A percentile compares a stretch with the other conserved stretches of the same genome.
Conservation (phyloP, 2,797 vertebrate genomes). For the Squalus acanthias region DNA sequence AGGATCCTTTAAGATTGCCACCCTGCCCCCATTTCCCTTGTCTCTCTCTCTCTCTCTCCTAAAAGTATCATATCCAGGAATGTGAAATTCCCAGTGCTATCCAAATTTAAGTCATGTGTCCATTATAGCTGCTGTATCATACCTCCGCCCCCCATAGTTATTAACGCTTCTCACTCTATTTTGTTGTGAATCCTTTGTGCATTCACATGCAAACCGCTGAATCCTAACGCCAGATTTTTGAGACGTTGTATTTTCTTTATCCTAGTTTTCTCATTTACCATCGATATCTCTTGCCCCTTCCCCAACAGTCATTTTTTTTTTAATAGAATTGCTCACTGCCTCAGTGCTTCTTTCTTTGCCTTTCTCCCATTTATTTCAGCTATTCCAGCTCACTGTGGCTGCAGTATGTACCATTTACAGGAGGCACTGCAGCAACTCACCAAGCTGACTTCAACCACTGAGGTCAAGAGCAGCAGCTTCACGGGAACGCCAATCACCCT, state of each 20-base stretch:
- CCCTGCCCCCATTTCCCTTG: neutral
- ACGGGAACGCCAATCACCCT: neutral
- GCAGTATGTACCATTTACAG: neutral
- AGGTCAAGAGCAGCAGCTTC: neutral
- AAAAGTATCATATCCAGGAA: neutral
- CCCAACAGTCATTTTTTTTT: neutral
- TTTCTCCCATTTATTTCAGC: neutral
- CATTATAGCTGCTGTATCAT: neutral
- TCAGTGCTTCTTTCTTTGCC: neutral
- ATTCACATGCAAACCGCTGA: neutral
- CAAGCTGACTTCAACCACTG: neutral
- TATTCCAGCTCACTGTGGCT: neutral
- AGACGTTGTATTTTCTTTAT: neutral
- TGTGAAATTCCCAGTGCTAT: neutral
- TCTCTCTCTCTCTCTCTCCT: neutral
- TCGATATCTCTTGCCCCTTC: neutral
- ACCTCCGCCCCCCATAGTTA: neutral
- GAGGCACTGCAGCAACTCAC: neutral
- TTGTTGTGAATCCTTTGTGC: conserved; percentile 4
- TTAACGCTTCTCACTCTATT: neutral
- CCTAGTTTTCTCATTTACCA: neutral
- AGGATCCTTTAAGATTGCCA: neutral
- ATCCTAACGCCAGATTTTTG: neutral
- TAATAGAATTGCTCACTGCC: neutral
- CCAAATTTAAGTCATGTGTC: neutral